phyloP scores from a whole-genome alignment of 2,797 vertebrate species.

The Danionella dracula region DNA sequence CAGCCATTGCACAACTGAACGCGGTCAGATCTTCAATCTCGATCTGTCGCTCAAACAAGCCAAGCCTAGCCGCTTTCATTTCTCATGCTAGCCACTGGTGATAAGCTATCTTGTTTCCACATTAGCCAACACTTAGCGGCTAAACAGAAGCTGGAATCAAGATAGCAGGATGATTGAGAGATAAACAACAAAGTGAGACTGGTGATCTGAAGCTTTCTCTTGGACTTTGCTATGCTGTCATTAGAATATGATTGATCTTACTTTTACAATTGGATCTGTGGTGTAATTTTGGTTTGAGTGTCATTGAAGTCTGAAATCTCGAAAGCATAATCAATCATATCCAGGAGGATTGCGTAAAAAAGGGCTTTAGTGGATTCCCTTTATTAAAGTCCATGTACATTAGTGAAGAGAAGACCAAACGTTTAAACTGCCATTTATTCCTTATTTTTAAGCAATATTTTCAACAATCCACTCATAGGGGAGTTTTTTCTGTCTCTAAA shows the following conservation, averaged over 20 bases:
- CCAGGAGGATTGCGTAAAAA: too few species aligned
- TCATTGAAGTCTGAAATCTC: neutral
- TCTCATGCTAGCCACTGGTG: neutral
- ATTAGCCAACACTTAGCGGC: slow-evolving; percentile 32
- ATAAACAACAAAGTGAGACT: neutral
- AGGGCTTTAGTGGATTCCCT: too few species aligned
- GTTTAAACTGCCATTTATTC: too few species aligned
- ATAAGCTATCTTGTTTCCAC: slow-evolving; percentile 43
- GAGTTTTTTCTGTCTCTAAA: too few species aligned
- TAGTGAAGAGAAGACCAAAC: too few species aligned
- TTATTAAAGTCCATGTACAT: too few species aligned
- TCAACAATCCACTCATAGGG: too few species aligned
- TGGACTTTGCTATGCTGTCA: too few species aligned
- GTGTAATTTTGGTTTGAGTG: neutral
- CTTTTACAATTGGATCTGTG: neutral
- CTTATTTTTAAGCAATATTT: too few species aligned
- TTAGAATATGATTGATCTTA: too few species aligned
- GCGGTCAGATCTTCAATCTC: neutral
- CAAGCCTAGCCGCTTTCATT: neutral
- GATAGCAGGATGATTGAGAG: slow-evolving; percentile 3
- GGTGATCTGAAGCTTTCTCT: neutral
- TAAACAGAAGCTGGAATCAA: slow-evolving; percentile 13
- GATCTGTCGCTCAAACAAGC: neutral
- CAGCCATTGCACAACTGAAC: slow-evolving; percentile 14
- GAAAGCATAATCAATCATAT: neutral